Evolutionary conservation across 2,797 vertebrate species (phyloP).

Genomic region (Hapalemur alaotrensis): DNA sequence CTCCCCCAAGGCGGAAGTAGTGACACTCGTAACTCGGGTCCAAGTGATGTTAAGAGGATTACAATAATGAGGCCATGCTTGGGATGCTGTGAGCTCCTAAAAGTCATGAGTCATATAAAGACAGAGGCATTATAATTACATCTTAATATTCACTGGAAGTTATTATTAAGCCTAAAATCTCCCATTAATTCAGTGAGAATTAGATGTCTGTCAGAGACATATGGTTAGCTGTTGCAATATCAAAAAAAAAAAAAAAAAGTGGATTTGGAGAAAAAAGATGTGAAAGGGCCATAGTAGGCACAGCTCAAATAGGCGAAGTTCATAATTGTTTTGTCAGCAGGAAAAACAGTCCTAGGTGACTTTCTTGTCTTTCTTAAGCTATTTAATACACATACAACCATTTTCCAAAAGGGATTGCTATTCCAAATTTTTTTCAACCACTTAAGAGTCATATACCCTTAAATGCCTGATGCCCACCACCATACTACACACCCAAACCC

Average conservation of each 20-base stretch:
- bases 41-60: slow-evolving; percentile 17
- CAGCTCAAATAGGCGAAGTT: neutral
- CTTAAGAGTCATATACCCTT: neutral
- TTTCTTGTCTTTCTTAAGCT: neutral
- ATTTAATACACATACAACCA: neutral
- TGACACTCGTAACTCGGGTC: neutral
- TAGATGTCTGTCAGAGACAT: slow-evolving; percentile 47
- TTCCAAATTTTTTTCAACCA: neutral
- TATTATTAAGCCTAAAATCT: slow-evolving; percentile 60
- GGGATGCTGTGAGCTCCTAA: neutral
- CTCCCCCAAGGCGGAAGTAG: neutral
- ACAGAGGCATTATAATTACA: slow-evolving; percentile 41
- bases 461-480: neutral
- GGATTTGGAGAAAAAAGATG: neutral
- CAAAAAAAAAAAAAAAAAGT: neutral
- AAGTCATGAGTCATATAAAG: slow-evolving; percentile 11
- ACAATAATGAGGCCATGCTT: slow-evolving; percentile 11
- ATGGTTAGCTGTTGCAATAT: neutral
- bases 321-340: neutral
- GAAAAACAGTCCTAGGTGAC: neutral
- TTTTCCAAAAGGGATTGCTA: neutral
- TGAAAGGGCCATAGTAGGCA: neutral
- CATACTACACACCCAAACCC: neutral
- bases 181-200: slow-evolving; percentile 67
- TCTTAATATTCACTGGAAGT: slow-evolving; percentile 36